Conservation (phyloP, 2,888 invertebrate genomes). For the Synanthedon andrenaeformis region DNA sequence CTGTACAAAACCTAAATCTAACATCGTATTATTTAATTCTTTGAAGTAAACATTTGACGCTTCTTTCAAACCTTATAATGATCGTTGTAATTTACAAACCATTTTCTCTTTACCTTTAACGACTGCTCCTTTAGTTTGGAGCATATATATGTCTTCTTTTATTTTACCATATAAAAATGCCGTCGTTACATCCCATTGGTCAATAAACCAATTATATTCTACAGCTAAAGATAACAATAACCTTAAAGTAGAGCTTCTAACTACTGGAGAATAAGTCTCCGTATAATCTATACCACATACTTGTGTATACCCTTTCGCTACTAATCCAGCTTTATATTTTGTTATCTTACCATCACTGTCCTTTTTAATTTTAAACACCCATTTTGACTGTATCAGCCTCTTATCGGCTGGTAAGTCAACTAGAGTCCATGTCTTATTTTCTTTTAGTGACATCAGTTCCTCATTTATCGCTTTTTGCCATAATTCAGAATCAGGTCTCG, state of each 20-base stretch:
- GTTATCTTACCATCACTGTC: conserved; percentile 2
- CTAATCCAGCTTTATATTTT: conserved; percentile 4
- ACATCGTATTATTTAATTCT: conserved; percentile 1
- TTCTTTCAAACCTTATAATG: conserved; percentile 3
- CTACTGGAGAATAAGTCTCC: conserved; percentile 5
- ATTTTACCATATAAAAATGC: background rate
- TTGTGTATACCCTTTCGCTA: conserved; percentile 3
- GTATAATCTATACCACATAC: conserved; percentile 4
- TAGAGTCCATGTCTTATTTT: background rate
- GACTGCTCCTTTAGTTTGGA: background rate
- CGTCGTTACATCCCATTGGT: conserved; percentile 1
- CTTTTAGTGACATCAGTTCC: background rate
- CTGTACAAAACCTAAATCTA: conserved; percentile 2
- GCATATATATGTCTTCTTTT: conserved; percentile 1
- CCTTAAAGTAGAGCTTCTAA: conserved; percentile 1
- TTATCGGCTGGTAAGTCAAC: background rate
- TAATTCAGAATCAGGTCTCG: conserved; percentile 1
- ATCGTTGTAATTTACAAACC: conserved; percentile 3
- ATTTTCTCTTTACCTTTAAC: conserved; percentile 1
- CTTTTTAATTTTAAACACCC: conserved; percentile 3
- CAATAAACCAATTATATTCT: conserved; percentile 1
- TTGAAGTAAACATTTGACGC: conserved; percentile 1
- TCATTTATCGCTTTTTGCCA: conserved; percentile 1
- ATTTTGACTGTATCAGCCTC: background rate
- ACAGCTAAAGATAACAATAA: conserved; percentile 1